Conservation (phyloP, 2,888 invertebrate genomes). For the Hyposoter dolosus region DNA sequence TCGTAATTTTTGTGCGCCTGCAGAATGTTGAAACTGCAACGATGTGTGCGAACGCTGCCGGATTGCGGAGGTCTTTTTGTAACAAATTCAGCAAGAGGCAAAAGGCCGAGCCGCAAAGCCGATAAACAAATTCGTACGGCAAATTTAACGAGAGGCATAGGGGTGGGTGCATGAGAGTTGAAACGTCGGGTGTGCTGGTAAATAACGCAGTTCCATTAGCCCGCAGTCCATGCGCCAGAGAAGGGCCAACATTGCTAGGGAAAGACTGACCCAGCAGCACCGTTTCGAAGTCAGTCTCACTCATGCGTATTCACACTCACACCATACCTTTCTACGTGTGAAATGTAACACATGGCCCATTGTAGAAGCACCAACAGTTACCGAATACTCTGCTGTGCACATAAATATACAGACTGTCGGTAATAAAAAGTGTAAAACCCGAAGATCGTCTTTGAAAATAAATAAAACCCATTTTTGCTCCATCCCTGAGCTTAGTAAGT, state of each 20-base stretch:
- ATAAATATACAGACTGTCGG: background rate
- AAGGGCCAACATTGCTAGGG: conserved; percentile 12
- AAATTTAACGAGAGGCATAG: conserved; percentile 41
- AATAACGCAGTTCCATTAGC: conserved; percentile 56
- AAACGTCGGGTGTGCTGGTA: conserved; percentile 47
- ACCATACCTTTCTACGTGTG: background rate
- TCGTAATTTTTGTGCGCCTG: conserved; percentile 35
- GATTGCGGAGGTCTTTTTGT: conserved; percentile 30
- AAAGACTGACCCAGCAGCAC: conserved; percentile 52
- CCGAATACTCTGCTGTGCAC: background rate
- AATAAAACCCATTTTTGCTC: background rate
- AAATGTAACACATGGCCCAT: conserved; percentile 30
- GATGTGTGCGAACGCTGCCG: background rate
- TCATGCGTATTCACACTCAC: conserved; percentile 21
- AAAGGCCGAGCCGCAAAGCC: conserved; percentile 45
- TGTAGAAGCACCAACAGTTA: conserved; percentile 16
- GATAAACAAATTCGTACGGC: conserved; percentile 51
- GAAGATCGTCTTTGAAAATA: background rate
- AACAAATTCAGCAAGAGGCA: conserved; percentile 26
- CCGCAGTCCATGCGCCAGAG: conserved; percentile 9
- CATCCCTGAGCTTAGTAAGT: background rate
- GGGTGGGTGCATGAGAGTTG: background rate
- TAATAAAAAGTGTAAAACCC: background rate
- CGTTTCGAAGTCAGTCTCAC: conserved; percentile 34
- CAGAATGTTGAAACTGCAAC: conserved; percentile 30